These are phyloP conservation scores for Clupea harengus DNA, from an alignment of 2,113 vertebrate species.

Conservation along the genomic window DNA sequence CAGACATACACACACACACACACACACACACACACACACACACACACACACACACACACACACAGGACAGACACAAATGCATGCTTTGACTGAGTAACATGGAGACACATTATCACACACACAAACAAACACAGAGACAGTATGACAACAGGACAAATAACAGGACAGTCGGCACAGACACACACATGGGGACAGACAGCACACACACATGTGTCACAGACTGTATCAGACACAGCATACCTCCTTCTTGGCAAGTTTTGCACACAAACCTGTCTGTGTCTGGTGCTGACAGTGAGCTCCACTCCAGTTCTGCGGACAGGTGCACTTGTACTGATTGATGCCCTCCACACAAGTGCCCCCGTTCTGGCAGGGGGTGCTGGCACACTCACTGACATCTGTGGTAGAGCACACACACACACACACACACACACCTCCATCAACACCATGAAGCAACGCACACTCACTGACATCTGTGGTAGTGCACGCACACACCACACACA, in stretches of 20 bases:
- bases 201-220: too few relatives aligned
- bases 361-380: constrained; percentile 87
- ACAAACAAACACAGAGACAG: background rate
- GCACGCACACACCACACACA: too few relatives aligned
- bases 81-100: background rate
- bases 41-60: too few relatives aligned
- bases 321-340: constrained; percentile 81
- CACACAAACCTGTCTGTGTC: constrained; percentile 79
- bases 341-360: constrained; percentile 86
- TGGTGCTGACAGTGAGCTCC: constrained; percentile 85
- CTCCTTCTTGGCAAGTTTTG: background rate
- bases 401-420: constrained; percentile 20
- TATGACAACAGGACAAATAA: background rate
- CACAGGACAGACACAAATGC: background rate
- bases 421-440: background rate
- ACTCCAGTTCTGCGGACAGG: constrained; percentile 81
- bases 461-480: too few relatives aligned
- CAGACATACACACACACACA: too few relatives aligned
- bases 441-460: too few relatives aligned
- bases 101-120: background rate
- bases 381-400: constrained; percentile 79
- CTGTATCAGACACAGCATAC: background rate
- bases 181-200: too few relatives aligned
- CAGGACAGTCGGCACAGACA: too few relatives aligned
- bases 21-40: too few relatives aligned